Base-by-base conservation (phyloP, 2,113 vertebrate genomes). In the Chamaetylas fuelleborni region DNA sequence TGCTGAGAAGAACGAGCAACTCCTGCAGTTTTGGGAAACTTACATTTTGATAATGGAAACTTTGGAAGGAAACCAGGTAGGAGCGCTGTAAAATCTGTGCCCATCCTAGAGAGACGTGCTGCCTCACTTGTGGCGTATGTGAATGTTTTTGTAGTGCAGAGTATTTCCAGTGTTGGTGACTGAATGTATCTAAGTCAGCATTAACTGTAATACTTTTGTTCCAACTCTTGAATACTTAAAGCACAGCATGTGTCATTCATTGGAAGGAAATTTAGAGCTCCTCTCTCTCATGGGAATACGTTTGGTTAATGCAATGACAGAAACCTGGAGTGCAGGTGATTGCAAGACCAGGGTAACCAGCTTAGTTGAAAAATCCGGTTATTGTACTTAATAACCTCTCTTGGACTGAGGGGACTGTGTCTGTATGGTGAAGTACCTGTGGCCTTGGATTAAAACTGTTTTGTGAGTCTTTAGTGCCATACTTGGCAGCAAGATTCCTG, bases 11-110 rank as follows among this genome's bases (percentile, higher is more conserved):
- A 98, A 96, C 33, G 97, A 97, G 45, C 38, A 98, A 8, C 98
- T 99, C 1, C 82, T 97, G 14, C 97, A 97, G 40, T 99, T 99
- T 88, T 99, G 99, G 99, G 99, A 99, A 93, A 98, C 99, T 78
- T 99, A 99, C 11, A 97, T 98, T 12, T 97, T 99, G 97, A 97
- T 99, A 54, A 98, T 99, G 98, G 99, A 99, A 88, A 99, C 99
- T 8, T 86, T 99, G 64, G 99, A 99, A 95, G 99, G 99, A 96
- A 99, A 99, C 95, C 99, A 99, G 98, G 99, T 99, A 76, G 69
- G 95, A 78, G 43, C 19, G 7, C 48, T 9, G n/a, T 8, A 3
- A 16, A 3, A 8, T 8, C 38, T 42, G 5, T 9, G 8, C 12
- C 26, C 11, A 4, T 23, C 12, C 1, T 3, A 2, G 17, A 2